These are phyloP conservation scores for Cyphomyrmex costatus DNA, from an alignment of 1,140 invertebrate genomes.

Conservation along the genomic window DNA sequence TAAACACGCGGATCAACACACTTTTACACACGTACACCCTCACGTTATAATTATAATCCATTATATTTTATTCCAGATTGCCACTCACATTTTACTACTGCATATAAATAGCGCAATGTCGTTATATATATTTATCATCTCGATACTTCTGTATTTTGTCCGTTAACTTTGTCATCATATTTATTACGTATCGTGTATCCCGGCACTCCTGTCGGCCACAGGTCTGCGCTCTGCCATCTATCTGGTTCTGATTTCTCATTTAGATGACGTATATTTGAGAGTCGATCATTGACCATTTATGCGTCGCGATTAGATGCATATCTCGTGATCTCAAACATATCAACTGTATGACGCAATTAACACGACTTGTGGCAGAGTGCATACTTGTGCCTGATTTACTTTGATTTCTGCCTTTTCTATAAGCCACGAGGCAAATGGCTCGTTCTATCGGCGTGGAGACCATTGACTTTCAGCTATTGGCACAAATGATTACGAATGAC, in stretches of 20 bases:
- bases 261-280: constrained; percentile 3
- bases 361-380: constrained; percentile 75
- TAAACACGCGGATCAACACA: constrained; percentile 57
- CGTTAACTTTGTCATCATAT: constrained; percentile 51
- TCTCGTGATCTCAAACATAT: constrained; percentile 21
- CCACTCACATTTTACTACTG: constrained; percentile 82
- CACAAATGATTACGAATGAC: not conserved
- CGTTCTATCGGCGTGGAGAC: constrained; percentile 40
- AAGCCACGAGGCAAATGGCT: constrained; percentile 54
- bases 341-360: not conserved
- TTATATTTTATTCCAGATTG: constrained; percentile 87
- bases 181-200: constrained; percentile 69
- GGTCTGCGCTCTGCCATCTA: constrained; percentile 77
- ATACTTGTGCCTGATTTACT: constrained; percentile 74
- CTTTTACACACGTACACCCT: constrained; percentile 62
- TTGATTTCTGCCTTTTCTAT: constrained; percentile 73
- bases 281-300: constrained; percentile 54
- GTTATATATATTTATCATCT: constrained; percentile 58
- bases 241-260: constrained; percentile 22
- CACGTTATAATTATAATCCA: constrained; percentile 84
- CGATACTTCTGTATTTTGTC: constrained; percentile 46
- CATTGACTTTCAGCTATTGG: not conserved
- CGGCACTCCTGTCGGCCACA: constrained; percentile 75
- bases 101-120: constrained; percentile 65
- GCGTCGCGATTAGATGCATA: not conserved